Evolutionary conservation across 1,140 invertebrate species (phyloP), one percentile per base, ranked within the genome.

Genomic region (Chelonus insularis): DNA sequence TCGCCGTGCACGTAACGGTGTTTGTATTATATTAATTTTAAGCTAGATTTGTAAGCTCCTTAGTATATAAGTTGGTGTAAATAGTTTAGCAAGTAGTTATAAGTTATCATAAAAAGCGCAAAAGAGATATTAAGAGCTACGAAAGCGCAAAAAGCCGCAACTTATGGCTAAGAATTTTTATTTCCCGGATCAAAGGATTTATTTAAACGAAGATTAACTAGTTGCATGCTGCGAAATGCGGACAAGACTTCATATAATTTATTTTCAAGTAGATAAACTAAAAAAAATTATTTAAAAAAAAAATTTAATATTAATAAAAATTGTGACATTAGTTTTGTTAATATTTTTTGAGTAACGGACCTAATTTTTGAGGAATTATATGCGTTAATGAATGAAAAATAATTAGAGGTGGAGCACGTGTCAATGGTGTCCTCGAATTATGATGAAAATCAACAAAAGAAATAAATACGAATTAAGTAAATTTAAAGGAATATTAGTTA

Each of bases 21-120:
- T 59, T 64, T 81, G 78, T 80, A 81, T 79, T 75, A 81, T 80
- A 79, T 67, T 81, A 79, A 70, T 72, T 78, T 70, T 78, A 79
- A 73, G 70, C 54, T 69, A 72, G 68, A 66, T 69, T 69, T 71
- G 59, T 55, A 70, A 67, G 65, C 62, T 70, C 55, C 59, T 63
- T 76, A 76, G 63, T 51, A 59, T 56, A 61, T 75, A 74, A 77
- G 71, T 78, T 77, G 74, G 68, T 81, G 79, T 81, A 81, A 69
- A 81, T 81, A 81, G 72, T 60, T 37, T 73, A 72, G 71, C 45
- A 51, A 60, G 39, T 69, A 73, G 67, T 60, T 59, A 47, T 58
- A 55, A 61, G 45, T 29, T 21, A 37, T 48, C 39, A 60, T 34
- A 63, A 54, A 52, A 52, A 61, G 57, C 57, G 63, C 60, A 54